A percentile compares a stretch with the other conserved stretches of the same genome.
These are phyloP conservation scores for Agrochola circellaris DNA, from an alignment of 2,888 invertebrate species.

Conservation along the genomic window DNA sequence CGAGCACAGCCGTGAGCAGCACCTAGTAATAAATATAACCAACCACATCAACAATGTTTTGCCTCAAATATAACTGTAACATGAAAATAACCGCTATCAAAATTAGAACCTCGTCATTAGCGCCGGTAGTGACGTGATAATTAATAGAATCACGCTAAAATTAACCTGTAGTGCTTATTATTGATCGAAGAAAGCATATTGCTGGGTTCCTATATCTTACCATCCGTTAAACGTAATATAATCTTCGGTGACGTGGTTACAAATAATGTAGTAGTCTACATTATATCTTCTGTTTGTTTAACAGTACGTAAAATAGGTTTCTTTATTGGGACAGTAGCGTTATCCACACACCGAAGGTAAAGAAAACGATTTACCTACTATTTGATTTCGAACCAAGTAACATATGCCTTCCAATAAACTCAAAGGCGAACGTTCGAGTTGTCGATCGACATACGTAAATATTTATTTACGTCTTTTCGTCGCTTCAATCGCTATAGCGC, in stretches of 20 bases:
- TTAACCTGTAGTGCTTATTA: slow-evolving; percentile 34
- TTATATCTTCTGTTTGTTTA: not conserved
- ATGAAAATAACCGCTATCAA: slow-evolving; percentile 39
- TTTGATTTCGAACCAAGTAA: slow-evolving; percentile 45
- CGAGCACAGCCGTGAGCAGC: too few relatives aligned
- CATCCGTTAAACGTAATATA: not conserved
- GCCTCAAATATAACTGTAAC: slow-evolving; percentile 10
- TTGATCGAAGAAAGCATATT: slow-evolving; percentile 44
- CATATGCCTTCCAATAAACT: slow-evolving; percentile 46
- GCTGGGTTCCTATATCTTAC: slow-evolving; percentile 8
- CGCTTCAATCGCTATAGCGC: slow-evolving; percentile 37
- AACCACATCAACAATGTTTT: slow-evolving; percentile 8
- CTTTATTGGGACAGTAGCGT: slow-evolving; percentile 25
- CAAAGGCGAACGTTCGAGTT: slow-evolving; percentile 25
- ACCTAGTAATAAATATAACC: not conserved
- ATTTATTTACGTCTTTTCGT: slow-evolving; percentile 41
- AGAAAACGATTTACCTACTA: slow-evolving; percentile 27
- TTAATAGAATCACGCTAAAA: slow-evolving; percentile 64
- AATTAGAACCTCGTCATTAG: slow-evolving; percentile 56
- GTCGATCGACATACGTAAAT: slow-evolving; percentile 49
- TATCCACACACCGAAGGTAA: slow-evolving; percentile 23
- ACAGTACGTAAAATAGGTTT: slow-evolving; percentile 6
- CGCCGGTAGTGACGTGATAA: slow-evolving; percentile 50
- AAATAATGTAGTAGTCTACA: not conserved
- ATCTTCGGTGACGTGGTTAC: not conserved